phyloP scores from a whole-genome alignment of 2,888 invertebrate species.

The Emmelina monodactyla region DNA sequence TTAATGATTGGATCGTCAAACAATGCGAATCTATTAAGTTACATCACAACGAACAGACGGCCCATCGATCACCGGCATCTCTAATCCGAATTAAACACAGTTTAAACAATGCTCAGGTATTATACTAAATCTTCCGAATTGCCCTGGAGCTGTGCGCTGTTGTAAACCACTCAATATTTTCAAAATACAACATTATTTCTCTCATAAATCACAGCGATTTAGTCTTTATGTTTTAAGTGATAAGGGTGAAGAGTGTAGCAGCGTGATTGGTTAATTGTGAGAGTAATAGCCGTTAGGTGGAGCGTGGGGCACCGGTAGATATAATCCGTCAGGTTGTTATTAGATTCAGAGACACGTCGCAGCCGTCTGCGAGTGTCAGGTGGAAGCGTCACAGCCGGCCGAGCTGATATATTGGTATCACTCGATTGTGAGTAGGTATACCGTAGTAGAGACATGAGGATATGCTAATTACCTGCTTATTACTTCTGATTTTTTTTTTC shows the following conservation, averaged over 20 bases:
- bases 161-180: conserved; percentile 32
- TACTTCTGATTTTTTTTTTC: conserved; percentile 7
- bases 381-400: conserved; percentile 28
- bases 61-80: not conserved
- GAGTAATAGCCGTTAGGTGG: conserved; percentile 40
- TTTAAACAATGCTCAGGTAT: conserved; percentile 49
- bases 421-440: too few species aligned
- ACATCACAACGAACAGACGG: not conserved
- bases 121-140: conserved; percentile 51
- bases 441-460: too few species aligned
- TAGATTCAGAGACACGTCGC: conserved; percentile 62
- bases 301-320: conserved; percentile 41
- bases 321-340: conserved; percentile 62
- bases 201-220: conserved; percentile 19
- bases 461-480: too few species aligned
- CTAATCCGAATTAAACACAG: conserved; percentile 48
- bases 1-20: not conserved
- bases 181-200: conserved; percentile 18
- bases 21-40: not conserved
- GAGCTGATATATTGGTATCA: conserved; percentile 18
- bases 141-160: conserved; percentile 32
- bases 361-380: conserved; percentile 57
- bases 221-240: conserved; percentile 14
- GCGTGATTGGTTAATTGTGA: conserved; percentile 23
- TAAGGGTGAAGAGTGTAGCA: conserved; percentile 6